These are phyloP conservation scores for Vandiemenella viatica DNA, from an alignment of 2,888 invertebrate genomes.

Conservation along the genomic window DNA sequence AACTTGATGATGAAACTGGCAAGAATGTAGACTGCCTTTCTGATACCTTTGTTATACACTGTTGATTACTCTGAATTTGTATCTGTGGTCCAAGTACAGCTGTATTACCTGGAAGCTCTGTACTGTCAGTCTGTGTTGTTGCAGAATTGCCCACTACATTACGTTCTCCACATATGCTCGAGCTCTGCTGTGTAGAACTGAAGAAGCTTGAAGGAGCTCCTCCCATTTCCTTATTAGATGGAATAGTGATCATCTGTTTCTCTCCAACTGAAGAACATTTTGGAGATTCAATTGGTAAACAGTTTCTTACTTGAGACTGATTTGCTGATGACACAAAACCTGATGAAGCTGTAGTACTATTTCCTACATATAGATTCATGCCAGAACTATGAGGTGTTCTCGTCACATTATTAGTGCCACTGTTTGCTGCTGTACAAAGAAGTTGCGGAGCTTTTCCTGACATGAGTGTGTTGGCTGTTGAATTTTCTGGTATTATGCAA, in stretches of 20 bases:
- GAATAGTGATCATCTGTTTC: too few species aligned
- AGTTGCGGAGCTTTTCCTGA: not conserved
- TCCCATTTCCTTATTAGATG: too few species aligned
- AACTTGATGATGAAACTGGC: not conserved
- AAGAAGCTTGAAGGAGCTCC: not conserved
- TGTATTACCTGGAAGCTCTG: not conserved
- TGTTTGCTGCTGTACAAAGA: not conserved
- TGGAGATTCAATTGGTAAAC: not conserved
- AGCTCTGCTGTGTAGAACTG: not conserved
- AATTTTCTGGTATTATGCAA: too few species aligned
- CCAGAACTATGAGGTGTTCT: not conserved
- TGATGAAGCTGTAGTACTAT: too few species aligned
- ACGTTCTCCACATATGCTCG: not conserved
- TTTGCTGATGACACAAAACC: not conserved
- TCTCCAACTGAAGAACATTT: not conserved
- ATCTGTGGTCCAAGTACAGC: not conserved
- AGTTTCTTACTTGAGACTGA: not conserved
- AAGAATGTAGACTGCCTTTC: not conserved
- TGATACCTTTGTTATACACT: not conserved
- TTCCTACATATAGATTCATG: too few species aligned
- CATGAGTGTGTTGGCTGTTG: too few species aligned
- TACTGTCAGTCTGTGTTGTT: constrained; percentile 8
- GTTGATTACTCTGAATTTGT: not conserved
- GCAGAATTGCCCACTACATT: constrained; percentile 4
- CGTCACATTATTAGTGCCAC: not conserved